phyloP scores from a whole-genome alignment of 1,140 invertebrate species.

The Drosophila pandora region DNA sequence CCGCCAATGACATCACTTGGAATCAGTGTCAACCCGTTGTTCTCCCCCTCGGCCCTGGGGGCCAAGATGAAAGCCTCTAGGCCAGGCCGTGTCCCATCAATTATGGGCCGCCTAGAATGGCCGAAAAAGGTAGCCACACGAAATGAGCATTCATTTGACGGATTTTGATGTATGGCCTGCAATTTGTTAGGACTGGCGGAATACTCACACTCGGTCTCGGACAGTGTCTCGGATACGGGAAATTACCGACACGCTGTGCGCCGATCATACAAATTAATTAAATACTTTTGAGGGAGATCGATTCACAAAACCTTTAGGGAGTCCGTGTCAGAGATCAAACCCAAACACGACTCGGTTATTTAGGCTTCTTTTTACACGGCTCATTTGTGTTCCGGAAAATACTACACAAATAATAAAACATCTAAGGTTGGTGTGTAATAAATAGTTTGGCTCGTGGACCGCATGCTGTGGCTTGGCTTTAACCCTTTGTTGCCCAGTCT shows the following conservation, averaged over 20 bases:
- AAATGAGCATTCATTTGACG: conserved; percentile 49
- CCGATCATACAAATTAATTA: conserved; percentile 77
- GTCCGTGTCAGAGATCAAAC: conserved; percentile 42
- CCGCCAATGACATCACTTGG: conserved; percentile 73
- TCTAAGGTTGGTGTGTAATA: conserved; percentile 52
- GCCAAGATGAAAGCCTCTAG: background rate
- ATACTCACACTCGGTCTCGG: conserved; percentile 18
- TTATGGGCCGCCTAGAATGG: conserved; percentile 50
- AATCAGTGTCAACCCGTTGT: conserved; percentile 70
- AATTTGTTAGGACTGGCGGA: conserved; percentile 64
- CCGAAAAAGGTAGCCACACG: conserved; percentile 65
- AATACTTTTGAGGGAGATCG: conserved; percentile 48
- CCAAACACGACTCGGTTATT: conserved; percentile 65
- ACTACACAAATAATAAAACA: conserved; percentile 10
- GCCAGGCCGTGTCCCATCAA: conserved; percentile 52
- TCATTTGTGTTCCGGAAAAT: conserved; percentile 51
- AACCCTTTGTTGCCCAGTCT: conserved; percentile 26
- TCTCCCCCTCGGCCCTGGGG: conserved; percentile 22
- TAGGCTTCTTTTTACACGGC: conserved; percentile 52
- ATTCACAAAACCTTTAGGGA: conserved; percentile 40
- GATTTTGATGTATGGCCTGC: conserved; percentile 71
- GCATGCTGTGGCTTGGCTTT: conserved; percentile 47
- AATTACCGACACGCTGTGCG: conserved; percentile 71
- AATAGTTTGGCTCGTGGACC: conserved; percentile 65
- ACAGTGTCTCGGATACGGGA: conserved; percentile 62